Conservation (phyloP, 2,113 vertebrate species). For the Sigmodon hispidus region DNA sequence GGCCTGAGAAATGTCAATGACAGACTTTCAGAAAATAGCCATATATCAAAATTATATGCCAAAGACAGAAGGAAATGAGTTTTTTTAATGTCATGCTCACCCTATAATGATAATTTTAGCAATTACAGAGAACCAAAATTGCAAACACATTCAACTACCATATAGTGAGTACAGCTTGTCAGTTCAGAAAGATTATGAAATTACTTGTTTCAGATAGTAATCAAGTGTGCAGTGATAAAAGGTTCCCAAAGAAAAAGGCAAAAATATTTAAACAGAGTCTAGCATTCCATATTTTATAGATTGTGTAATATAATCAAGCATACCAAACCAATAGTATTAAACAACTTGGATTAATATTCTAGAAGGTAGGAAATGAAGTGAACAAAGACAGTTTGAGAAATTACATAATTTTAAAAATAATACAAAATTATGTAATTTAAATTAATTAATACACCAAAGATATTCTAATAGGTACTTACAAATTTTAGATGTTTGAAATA, state of each 20-base stretch:
- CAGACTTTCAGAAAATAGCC: conserved; percentile 50
- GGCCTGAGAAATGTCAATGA: conserved; percentile 36
- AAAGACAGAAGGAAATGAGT: conserved; percentile 67
- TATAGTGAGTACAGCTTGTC: conserved; percentile 60
- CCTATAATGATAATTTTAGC: conserved; percentile 41
- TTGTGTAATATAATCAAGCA: background rate
- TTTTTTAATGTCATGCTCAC: conserved; percentile 58
- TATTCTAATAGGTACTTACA: background rate
- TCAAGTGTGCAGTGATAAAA: conserved; percentile 42
- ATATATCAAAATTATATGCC: conserved; percentile 49
- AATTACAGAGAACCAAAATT: conserved; percentile 68
- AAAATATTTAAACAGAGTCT: conserved; percentile 1
- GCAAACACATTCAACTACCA: conserved; percentile 49
- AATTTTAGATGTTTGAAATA: background rate
- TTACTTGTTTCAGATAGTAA: conserved; percentile 58
- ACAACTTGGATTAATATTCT: conserved; percentile 31
- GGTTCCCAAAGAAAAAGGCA: background rate
- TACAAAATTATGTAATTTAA: background rate
- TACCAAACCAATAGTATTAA: background rate
- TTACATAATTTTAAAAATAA: background rate
- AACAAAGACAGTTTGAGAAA: conserved; percentile 19
- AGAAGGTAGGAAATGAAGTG: conserved; percentile 45
- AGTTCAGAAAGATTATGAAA: conserved; percentile 56
- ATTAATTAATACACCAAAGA: background rate
- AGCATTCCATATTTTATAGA: background rate